These are phyloP conservation scores for Coregonus clupeaformis DNA, from an alignment of 2,113 vertebrate genomes.

Conservation along the genomic window DNA sequence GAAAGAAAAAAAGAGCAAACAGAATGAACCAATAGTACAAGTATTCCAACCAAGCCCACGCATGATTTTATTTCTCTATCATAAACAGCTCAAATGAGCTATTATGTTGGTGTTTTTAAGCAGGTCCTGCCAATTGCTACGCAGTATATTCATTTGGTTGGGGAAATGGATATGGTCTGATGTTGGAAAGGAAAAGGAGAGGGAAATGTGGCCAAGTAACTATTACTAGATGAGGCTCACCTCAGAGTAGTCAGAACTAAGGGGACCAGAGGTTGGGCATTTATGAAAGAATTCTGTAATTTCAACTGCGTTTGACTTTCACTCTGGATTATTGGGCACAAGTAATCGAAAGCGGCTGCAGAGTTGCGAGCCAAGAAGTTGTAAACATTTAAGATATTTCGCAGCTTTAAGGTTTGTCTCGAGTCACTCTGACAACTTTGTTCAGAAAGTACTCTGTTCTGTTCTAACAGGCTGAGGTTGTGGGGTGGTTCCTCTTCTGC, in stretches of 20 bases:
- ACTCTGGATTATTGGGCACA: constrained; percentile 74
- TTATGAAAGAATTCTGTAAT: constrained; percentile 77
- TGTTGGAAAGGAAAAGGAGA: constrained; percentile 28
- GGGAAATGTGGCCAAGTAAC: constrained; percentile 15
- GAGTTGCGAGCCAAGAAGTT: constrained; percentile 7
- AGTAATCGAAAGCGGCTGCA: constrained; percentile 76
- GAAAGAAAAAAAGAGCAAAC: not conserved
- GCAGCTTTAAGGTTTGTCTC: constrained; percentile 19
- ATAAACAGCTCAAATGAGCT: constrained; percentile 34
- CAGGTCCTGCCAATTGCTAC: constrained; percentile 42
- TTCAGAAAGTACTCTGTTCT: constrained; percentile 1
- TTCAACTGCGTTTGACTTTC: constrained; percentile 75
- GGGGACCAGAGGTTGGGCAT: constrained; percentile 52
- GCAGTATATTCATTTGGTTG: constrained; percentile 41
- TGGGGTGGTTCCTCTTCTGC: not conserved
- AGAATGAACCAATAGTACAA: not conserved
- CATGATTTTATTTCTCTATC: constrained; percentile 11
- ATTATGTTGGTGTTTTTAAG: constrained; percentile 49
- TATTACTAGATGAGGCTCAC: constrained; percentile 46
- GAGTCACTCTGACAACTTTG: constrained; percentile 5
- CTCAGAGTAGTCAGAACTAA: constrained; percentile 54
- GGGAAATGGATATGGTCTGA: constrained; percentile 40
- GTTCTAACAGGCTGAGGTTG: constrained; percentile 17
- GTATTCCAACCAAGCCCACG: not conserved
- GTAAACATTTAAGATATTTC: constrained; percentile 22